Evolutionary conservation across 2,113 vertebrate species (phyloP).

Genomic region (Menura novaehollandiae): DNA sequence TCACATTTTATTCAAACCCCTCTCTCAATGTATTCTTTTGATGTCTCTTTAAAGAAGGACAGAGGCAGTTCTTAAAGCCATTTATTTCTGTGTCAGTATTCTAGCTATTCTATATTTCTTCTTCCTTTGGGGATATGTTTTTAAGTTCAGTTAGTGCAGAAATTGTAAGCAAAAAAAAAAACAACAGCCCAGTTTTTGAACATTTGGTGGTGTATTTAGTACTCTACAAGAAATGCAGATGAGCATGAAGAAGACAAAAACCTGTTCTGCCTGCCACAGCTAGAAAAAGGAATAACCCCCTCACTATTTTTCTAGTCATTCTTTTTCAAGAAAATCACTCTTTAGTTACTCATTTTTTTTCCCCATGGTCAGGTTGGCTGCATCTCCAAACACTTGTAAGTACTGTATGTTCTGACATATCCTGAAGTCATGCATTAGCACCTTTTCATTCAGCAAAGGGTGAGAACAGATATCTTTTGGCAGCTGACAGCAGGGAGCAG

Average conservation of each 20-base stretch:
- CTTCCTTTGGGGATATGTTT: not conserved
- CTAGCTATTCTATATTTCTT: not conserved
- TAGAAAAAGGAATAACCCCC: conserved; percentile 19
- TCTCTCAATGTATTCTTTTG: not conserved
- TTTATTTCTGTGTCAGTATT: not conserved
- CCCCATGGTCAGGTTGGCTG: conserved; percentile 76
- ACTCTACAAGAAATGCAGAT: not conserved
- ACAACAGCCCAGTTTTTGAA: not conserved
- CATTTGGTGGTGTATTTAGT: not conserved
- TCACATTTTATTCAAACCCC: not conserved
- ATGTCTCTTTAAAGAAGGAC: not conserved
- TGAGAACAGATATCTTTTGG: conserved; percentile 93
- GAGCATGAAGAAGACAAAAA: not conserved
- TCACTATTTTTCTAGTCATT: not conserved
- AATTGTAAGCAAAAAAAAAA: not conserved
- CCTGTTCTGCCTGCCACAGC: not conserved
- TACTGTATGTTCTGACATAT: conserved; percentile 89
- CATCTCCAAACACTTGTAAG: conserved; percentile 82
- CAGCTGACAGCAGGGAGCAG: conserved; percentile 81
- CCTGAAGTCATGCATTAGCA: conserved; percentile 91
- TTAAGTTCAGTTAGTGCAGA: not conserved
- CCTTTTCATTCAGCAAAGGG: conserved; percentile 85
- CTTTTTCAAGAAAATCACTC: conserved; percentile 55
- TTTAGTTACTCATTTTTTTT: conserved; percentile 70
- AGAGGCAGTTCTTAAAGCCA: not conserved